Evolutionary conservation across 2,113 vertebrate species (phyloP), one percentile per base, ranked within the genome.

Genomic region (Elephantulus edwardii): DNA sequence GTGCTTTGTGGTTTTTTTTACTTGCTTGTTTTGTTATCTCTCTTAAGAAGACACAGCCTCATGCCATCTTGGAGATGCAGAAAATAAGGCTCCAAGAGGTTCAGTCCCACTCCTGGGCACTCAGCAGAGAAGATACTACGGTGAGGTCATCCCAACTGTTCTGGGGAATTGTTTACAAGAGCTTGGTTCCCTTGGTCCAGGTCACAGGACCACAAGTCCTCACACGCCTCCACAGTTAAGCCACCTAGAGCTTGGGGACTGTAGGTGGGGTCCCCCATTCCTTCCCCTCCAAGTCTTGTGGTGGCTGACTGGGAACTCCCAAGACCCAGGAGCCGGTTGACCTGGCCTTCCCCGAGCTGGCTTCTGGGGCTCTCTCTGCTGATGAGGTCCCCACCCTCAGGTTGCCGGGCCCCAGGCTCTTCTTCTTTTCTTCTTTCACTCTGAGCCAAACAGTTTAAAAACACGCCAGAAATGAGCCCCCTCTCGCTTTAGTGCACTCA

Each of bases 381-480:
- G 78, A n/a, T 0, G 12, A 58, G 38, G 12, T 38, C 87, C 44
- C 70, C 40, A 11, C 28, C 83, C 1, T 38, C 24, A 58, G 76
- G 7, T 8, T 92, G 82, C 90, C 33, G 54, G 58, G 35, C 88
- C 80, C 83, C 78, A 42, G 76, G 44, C 93, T 89, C 93, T 54
- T 80, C 91, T 94, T 78, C 81, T 84, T 86, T 94, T 89, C 86
- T 94, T 78, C 91, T 91, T 90, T 92, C 78, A 44, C 95, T 94
- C 71, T n/a, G 91, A 94, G 92, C 91, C 93, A 78, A 95, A 70
- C 76, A 93, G 91, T 92, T 94, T 92, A 92, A 91, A 95, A 94
- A 94, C 93, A 92, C 0, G 89, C 92, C 92, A 93, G 68, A 93
- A 93, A 92, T 93, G 96, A 95, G 92, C 91, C 93, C 85, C 76